Base-by-base conservation (phyloP, 2,113 vertebrate genomes). In the Aphyosemion australe region DNA sequence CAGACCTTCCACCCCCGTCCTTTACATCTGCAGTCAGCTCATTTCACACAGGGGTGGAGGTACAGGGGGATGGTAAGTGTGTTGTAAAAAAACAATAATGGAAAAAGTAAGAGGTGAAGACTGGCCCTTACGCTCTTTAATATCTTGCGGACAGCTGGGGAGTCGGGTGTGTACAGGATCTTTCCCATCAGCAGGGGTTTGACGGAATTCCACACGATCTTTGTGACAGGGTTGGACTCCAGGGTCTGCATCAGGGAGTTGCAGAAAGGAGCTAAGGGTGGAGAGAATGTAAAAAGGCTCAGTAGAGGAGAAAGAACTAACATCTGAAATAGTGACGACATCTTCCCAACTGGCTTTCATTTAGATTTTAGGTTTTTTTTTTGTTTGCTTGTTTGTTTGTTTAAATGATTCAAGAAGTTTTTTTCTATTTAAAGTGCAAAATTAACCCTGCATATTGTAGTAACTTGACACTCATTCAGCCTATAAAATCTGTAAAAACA, bases 101-200 rank as follows among this genome's bases (percentile, higher is more conserved):
- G 50, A 54, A 53, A 45, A 31, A 62, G 65, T 26, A 39, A 51
- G 47, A 61, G 78, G 75, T 76, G 64, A 76, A 58, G 57, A 55
- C 53, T 65, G 51, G 66, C 53, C 58, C 95, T 96, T 95, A 99
- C 97, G 20, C 94, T 95, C 88, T 96, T 96, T 74, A 99, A 39
- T 84, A 98, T 95, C 86, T 93, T 88, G 74, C 61, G 89, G 34
- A 92, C 89, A 46, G 94, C 91, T 18, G 94, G 95, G 56, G 94
- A 94, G 91, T 97, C 92, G 0, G 97, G 97, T 76, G 95, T 88
- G 76, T 94, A 98, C 51, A 99, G 93, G 78, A 99, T 94, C 93
- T 98, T 98, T 79, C 97, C 97, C 96, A 98, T 98, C 87, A 99
- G 87, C 84, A 99, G 90, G 56, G 96, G 97, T 75, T 99, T 99